These are phyloP conservation scores for Eidolon dupreanum DNA, from an alignment of 2,797 vertebrate genomes.

Conservation along the genomic window DNA sequence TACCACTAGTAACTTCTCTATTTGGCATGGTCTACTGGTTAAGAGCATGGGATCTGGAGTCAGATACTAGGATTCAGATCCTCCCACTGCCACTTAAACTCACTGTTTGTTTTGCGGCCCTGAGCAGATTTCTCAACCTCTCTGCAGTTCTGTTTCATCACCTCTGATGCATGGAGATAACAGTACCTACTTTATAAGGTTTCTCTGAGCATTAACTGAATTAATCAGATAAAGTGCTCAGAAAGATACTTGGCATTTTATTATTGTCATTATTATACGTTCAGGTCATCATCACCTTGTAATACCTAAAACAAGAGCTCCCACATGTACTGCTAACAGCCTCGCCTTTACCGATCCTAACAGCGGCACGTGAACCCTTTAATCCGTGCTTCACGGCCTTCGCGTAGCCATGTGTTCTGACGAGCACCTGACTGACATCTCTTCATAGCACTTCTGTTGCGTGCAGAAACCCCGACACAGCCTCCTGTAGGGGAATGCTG, in stretches of 20 bases:
- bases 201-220: neutral
- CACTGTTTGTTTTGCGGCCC: no score
- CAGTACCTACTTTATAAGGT: neutral
- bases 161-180: neutral
- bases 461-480: neutral
- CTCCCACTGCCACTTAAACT: neutral
- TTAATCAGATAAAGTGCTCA: neutral
- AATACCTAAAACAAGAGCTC: neutral
- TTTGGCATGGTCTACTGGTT: neutral
- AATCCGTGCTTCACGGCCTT: neutral
- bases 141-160: neutral
- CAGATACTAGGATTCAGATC: neutral
- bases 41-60: neutral
- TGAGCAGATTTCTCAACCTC: neutral
- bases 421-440: neutral
- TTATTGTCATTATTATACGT: neutral
- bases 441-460: neutral
- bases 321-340: neutral
- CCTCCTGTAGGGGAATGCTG: neutral
- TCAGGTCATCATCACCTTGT: neutral
- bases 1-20: neutral
- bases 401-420: accelerated
- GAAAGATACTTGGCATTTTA: neutral
- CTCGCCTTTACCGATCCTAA: neutral
- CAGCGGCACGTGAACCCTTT: accelerated